Evolutionary conservation across 2,113 vertebrate genomes (phyloP).

Genomic region (Mesocricetus auratus): DNA sequence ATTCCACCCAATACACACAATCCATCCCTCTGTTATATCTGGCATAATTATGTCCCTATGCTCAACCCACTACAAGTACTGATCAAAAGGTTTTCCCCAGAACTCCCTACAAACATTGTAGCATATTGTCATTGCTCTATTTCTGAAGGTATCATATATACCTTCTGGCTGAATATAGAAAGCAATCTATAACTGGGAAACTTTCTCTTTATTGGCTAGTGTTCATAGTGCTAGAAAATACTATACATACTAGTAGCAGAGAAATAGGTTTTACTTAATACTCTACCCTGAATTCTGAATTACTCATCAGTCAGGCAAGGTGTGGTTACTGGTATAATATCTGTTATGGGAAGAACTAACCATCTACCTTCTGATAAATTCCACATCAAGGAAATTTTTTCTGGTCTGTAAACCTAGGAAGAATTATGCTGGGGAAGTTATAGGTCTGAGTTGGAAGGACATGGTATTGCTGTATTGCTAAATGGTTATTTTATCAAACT

Average conservation of each 20-base stretch:
- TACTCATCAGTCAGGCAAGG: background rate
- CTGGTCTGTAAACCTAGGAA: background rate
- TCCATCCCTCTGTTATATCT: conserved; percentile 44
- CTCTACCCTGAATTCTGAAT: background rate
- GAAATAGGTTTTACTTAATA: background rate
- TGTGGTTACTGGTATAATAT: background rate
- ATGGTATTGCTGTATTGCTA: background rate
- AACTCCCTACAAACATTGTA: background rate
- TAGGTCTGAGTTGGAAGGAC: background rate
- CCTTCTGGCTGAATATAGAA: background rate
- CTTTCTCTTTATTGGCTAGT: background rate
- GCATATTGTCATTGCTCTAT: background rate
- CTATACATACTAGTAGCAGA: background rate
- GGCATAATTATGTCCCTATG: background rate
- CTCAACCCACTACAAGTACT: background rate
- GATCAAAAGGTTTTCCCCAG: background rate
- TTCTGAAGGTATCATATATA: background rate
- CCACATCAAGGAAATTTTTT: background rate
- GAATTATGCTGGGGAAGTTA: background rate
- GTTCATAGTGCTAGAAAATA: background rate
- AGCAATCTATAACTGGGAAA: background rate
- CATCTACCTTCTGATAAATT: background rate
- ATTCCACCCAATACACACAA: conserved; percentile 53
- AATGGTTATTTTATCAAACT: background rate
- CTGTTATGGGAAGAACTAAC: background rate